Percentiles rank a stretch among this genome's conserved stretches.
Evolutionary conservation across 2,113 vertebrate species (phyloP).

Genomic region (Isichthys henryi): DNA sequence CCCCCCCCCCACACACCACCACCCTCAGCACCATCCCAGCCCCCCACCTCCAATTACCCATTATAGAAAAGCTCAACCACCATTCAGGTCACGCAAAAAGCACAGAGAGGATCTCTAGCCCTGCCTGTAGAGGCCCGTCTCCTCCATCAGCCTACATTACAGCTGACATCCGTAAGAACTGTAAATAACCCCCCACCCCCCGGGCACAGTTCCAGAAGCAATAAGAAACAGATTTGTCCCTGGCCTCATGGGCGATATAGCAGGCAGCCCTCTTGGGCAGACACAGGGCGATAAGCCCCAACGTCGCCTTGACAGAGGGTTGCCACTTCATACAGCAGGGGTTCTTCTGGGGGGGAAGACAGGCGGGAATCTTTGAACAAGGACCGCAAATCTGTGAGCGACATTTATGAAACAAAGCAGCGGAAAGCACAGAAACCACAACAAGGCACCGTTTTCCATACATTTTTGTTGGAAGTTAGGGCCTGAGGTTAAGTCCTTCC

Average conservation of each 20-base stretch:
- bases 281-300: background rate
- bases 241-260: constrained; percentile 27
- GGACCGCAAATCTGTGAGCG: background rate
- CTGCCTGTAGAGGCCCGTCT: background rate
- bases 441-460: background rate
- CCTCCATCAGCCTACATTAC: background rate
- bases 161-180: background rate
- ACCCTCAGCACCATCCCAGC: background rate
- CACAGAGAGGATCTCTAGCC: background rate
- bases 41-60: constrained; percentile 15
- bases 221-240: constrained; percentile 36
- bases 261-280: constrained; percentile 13
- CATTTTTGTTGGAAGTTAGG: background rate
- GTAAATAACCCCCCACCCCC: background rate
- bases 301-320: background rate
- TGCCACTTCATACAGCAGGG: background rate
- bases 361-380: background rate
- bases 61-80: background rate
- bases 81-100: background rate
- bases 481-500: constrained; percentile 5
- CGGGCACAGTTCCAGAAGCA: constrained; percentile 22
- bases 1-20: constrained; percentile 30
- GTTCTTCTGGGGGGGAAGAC: background rate
- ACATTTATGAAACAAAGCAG: background rate
- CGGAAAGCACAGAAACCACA: background rate